Conservation (phyloP, 2,888 invertebrate genomes). For the Caenorhabditis drosophilae region DNA sequence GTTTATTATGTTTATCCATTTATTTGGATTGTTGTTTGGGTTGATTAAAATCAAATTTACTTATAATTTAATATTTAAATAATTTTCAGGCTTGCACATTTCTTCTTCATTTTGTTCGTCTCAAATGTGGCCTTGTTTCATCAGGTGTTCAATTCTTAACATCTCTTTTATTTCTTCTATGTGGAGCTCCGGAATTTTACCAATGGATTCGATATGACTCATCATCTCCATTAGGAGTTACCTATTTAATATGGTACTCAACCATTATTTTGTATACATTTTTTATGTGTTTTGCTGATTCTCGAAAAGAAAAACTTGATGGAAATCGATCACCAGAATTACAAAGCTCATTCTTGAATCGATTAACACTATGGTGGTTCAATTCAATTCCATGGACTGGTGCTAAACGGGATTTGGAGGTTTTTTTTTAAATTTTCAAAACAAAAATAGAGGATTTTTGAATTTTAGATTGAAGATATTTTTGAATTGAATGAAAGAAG, state of each 20-base stretch:
- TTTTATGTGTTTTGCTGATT: slow-evolving; percentile 59
- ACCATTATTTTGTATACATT: slow-evolving; percentile 45
- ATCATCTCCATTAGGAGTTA: slow-evolving; percentile 22
- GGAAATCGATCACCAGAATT: slow-evolving; percentile 47
- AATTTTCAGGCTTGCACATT: slow-evolving; percentile 47
- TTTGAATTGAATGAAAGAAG: slow-evolving; percentile 59
- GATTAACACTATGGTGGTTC: slow-evolving; percentile 65
- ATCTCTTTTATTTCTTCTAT: slow-evolving; percentile 81
- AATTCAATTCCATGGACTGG: slow-evolving; percentile 56
- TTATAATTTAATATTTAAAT: no score
- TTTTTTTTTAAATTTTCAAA: no score
- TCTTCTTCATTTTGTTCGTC: slow-evolving; percentile 78
- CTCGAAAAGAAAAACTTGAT: not conserved
- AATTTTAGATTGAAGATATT: slow-evolving; percentile 55
- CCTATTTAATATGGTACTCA: slow-evolving; percentile 54
- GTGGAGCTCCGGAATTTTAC: slow-evolving; percentile 74
- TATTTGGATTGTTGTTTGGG: slow-evolving; percentile 51
- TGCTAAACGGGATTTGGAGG: slow-evolving; percentile 53
- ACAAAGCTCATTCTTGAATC: slow-evolving; percentile 54
- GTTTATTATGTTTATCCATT: slow-evolving; percentile 57
- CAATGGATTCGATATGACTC: slow-evolving; percentile 45
- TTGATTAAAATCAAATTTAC: no score
- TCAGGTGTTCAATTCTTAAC: slow-evolving; percentile 89
- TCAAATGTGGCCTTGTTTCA: slow-evolving; percentile 84
- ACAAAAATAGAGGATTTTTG: no score